Base-by-base conservation (phyloP, 2,888 invertebrate species). In the Acanthococcus lagerstroemiae region DNA sequence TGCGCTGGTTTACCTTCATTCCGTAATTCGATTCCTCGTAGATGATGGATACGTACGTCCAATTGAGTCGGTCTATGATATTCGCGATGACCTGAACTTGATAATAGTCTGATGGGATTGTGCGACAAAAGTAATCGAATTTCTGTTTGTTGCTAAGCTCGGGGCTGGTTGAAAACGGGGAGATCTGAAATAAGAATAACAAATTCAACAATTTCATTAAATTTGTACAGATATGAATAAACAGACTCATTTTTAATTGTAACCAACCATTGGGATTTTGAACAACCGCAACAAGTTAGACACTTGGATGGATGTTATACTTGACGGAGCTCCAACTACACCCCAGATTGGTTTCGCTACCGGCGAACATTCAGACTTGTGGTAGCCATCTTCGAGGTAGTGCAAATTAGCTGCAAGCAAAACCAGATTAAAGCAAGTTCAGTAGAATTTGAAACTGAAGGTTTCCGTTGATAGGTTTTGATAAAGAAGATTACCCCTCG, bases 1-100 rank as follows among this genome's bases (percentile, higher is more conserved):
- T 15, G n/a, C 37, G n/a, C n/a, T n/a, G n/a, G n/a, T n/a, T 74
- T 44, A 90, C 94, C 86, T 93, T 92, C 69, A 93, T 91, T 6
- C 95, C 95, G 73, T 95, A 95, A 78, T 91, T 94, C 67, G 93
- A 93, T 76, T 95, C 95, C 76, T 95, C 95, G 75, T 95, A 95
- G 70, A 95, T 88, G 72, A 95, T 90, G 60, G 94, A 94, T 21
- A 95, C 88, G 77, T 95, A 95, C 69, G 89, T 91, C 95, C 95
- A 95, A 55, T 85, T 84, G 78, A 95, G 84, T 70, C 82, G 81
- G 72, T 83, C 83, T 17, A 95, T 88, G 71, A 95, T 90, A 74
- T 93, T 92, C 21, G 95, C 92, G 91, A 95, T 95, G 0, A 92
- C 95, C 72, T 91, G 87, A 2, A 90, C 91, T 77, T 95, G 95